Evolutionary conservation across 2,888 invertebrate species (phyloP).

Genomic region (Linyphia triangularis): DNA sequence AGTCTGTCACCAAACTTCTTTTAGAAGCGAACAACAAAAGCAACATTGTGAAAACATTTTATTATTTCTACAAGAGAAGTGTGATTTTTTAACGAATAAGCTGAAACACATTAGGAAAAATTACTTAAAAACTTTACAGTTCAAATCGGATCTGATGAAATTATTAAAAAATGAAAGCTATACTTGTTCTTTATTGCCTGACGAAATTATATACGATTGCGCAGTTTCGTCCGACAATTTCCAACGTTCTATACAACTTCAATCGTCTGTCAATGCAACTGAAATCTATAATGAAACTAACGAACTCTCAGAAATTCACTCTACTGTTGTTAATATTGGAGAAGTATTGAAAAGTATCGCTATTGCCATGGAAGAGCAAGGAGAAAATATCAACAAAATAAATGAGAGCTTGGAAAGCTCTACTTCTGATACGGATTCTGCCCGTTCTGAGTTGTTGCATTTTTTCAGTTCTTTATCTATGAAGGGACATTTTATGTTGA

Average conservation of each 20-base stretch:
- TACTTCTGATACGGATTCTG: neutral
- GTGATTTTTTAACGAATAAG: neutral
- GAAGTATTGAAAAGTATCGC: too few species aligned
- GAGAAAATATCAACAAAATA: neutral
- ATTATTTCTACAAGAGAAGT: neutral
- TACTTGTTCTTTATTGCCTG: neutral
- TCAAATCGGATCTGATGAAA: neutral
- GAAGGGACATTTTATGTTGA: neutral
- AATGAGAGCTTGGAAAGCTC: neutral
- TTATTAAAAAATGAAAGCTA: neutral
- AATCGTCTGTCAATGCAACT: neutral
- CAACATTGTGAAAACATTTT: neutral
- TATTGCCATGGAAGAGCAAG: neutral
- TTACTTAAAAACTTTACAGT: neutral
- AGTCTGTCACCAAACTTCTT: neutral
- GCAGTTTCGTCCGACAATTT: neutral
- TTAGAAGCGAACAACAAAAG: neutral
- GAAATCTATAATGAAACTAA: neutral
- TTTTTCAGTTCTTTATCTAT: neutral
- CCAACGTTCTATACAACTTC: neutral
- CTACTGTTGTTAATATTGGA: constrained; percentile 6
- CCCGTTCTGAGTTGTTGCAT: neutral
- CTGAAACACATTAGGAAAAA: neutral
- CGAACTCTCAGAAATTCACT: constrained; percentile 1
- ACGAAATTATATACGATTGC: neutral